Conservation (phyloP, 2,888 invertebrate genomes). For the Tachina grossa region DNA sequence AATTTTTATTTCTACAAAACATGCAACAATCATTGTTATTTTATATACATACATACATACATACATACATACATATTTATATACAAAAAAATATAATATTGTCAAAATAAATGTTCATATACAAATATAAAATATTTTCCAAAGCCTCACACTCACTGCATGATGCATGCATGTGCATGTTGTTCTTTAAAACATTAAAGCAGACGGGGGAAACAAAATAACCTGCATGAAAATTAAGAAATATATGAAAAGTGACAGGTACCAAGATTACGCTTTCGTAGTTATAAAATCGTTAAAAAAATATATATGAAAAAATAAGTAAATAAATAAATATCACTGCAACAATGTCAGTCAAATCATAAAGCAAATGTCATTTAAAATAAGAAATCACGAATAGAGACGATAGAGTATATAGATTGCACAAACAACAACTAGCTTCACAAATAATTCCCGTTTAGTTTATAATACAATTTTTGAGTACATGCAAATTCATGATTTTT, state of each 20-base stretch:
- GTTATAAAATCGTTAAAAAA: slow-evolving; percentile 33
- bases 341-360: slow-evolving; percentile 51
- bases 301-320: slow-evolving; percentile 3
- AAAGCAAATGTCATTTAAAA: slow-evolving; percentile 51
- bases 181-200: slow-evolving; percentile 4
- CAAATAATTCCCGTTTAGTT: slow-evolving; percentile 32
- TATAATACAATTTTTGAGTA: background rate
- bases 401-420: background rate
- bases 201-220: background rate
- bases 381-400: slow-evolving; percentile 10
- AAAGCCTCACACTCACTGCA: slow-evolving; percentile 2
- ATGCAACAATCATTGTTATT: slow-evolving; percentile 63
- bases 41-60: slow-evolving; percentile 8
- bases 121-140: background rate
- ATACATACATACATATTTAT: background rate
- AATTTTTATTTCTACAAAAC: slow-evolving; percentile 67
- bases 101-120: slow-evolving; percentile 2
- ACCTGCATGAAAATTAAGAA: slow-evolving; percentile 51
- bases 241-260: slow-evolving; percentile 67
- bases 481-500: background rate
- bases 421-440: background rate
- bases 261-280: slow-evolving; percentile 66
- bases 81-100: background rate
- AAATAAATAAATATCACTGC: slow-evolving; percentile 39
- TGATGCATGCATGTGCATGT: slow-evolving; percentile 24